Conservation (phyloP, 1,140 invertebrate species). For the Chymomyza costata region DNA sequence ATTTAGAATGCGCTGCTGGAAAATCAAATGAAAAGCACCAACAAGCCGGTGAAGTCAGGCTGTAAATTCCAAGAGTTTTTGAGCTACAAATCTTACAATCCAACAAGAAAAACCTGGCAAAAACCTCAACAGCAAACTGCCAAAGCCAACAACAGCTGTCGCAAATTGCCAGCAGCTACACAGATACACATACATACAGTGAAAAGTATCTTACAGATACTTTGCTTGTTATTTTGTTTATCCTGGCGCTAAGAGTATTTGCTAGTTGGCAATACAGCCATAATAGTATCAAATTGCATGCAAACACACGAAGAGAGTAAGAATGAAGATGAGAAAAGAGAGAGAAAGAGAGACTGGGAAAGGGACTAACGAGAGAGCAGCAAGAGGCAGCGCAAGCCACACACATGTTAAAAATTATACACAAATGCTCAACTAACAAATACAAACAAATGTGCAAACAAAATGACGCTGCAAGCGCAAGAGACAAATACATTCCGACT, state of each 20-base stretch:
- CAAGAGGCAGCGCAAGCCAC: too few relatives aligned
- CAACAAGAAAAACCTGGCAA: conserved; percentile 42
- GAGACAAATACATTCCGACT: conserved; percentile 1
- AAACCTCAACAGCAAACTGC: conserved; percentile 53
- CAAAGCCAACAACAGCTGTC: conserved; percentile 36
- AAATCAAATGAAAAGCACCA: conserved; percentile 28
- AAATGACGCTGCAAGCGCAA: conserved; percentile 14
- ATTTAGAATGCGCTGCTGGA: conserved; percentile 37
- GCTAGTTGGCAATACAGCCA: conserved; percentile 60
- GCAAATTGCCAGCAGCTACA: conserved; percentile 14
- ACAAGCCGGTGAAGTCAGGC: conserved; percentile 5
- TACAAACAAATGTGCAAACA: conserved; percentile 71
- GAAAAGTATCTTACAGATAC: conserved; percentile 3
- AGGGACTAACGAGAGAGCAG: too few relatives aligned
- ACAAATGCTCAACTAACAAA: conserved; percentile 69
- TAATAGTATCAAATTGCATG: conserved; percentile 73
- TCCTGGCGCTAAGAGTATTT: conserved; percentile 53
- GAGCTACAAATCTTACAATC: conserved; percentile 52
- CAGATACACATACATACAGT: conserved; percentile 1
- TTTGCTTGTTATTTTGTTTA: conserved; percentile 17
- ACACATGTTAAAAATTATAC: conserved; percentile 48
- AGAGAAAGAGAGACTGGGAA: too few relatives aligned
- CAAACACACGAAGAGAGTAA: conserved; percentile 5
- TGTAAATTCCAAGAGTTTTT: conserved; percentile 4
- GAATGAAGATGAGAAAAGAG: too few relatives aligned